Base-by-base conservation (phyloP, 2,888 invertebrate species). In the Steinernema carpocapsae region DNA sequence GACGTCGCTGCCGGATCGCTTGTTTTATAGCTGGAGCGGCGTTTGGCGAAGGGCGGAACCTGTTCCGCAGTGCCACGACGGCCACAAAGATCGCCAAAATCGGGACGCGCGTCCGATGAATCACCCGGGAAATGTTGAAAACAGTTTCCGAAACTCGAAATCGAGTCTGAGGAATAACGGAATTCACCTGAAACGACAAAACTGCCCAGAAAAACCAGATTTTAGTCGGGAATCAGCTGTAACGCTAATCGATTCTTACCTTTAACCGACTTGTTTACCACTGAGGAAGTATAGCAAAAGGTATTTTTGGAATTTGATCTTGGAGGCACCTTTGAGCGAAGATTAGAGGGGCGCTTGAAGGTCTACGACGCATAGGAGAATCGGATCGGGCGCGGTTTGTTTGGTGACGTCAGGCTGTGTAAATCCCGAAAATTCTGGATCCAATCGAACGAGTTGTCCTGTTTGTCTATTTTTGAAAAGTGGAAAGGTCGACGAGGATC, bases 31-130 rank as follows among this genome's bases (percentile, higher is more conserved):
- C 52, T 2, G 52, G 24, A 22, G 52, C 12, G 19, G 29, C 64
- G 29, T 32, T 29, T 64, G 52, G 37, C 19, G 64, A 64, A 64
- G 64, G 56, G 64, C 64, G 64, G 64, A 64, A 12, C 32, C 32
- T 17, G 64, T 26, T 32, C 29, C 64, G 7, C 32, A 26, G 32
- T 64, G 64, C 32, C 64, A 52, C 52, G 52, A n/a, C 24, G 24
- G 52, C 52, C 24, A 29, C 17, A 32, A 3, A 64, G 64, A 17
- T 64, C 64, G 64, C 29, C 64, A 7, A 64, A 32, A 64, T 64
- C 29, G 64, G 17, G 17, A 32, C 14, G 29, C 19, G 29, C 56
- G 19, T 4, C 17, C 48, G 56, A 56, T 64, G 64, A 64, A 2
- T 64, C 64, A 64, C 64, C 26, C 64, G 29, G 24, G 22, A 64